Evolutionary conservation across 2,888 invertebrate genomes (phyloP).

Genomic region (Nemoura dubitans): DNA sequence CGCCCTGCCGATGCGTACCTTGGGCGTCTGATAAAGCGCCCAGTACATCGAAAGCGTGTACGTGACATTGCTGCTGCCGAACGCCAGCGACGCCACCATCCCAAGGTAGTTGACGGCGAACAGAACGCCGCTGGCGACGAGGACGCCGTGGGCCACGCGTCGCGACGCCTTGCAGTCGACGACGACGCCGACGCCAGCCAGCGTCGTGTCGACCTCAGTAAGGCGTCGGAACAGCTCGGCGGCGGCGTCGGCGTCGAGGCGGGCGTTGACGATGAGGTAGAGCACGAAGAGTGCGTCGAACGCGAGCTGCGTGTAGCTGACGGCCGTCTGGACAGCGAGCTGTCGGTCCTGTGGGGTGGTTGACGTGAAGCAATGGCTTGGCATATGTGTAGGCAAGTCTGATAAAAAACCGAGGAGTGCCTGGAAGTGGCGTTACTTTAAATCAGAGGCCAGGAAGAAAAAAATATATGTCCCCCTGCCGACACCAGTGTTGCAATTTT

Average conservation of each 20-base stretch:
- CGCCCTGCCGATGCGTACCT: background rate
- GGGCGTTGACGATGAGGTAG: background rate
- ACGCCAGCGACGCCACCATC: background rate
- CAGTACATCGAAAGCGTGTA: background rate
- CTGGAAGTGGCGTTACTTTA: no score
- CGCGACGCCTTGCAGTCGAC: background rate
- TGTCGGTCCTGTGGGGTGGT: background rate
- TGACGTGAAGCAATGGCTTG: no score
- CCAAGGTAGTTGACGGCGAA: background rate
- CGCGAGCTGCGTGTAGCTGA: constrained; percentile 1
- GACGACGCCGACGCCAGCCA: background rate
- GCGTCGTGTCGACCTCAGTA: background rate
- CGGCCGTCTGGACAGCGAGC: background rate
- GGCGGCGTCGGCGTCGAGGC: background rate
- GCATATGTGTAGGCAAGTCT: no score
- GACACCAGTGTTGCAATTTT: no score
- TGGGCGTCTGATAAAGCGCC: background rate
- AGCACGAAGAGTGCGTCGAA: constrained; percentile 9
- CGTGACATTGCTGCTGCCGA: background rate
- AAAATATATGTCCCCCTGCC: no score
- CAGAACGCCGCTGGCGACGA: background rate
- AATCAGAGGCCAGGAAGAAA: no score
- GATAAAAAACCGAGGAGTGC: no score
- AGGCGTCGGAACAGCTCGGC: background rate
- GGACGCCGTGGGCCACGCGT: background rate